Conservation (phyloP, 1,140 invertebrate genomes). For the Eupeodes corollae region DNA sequence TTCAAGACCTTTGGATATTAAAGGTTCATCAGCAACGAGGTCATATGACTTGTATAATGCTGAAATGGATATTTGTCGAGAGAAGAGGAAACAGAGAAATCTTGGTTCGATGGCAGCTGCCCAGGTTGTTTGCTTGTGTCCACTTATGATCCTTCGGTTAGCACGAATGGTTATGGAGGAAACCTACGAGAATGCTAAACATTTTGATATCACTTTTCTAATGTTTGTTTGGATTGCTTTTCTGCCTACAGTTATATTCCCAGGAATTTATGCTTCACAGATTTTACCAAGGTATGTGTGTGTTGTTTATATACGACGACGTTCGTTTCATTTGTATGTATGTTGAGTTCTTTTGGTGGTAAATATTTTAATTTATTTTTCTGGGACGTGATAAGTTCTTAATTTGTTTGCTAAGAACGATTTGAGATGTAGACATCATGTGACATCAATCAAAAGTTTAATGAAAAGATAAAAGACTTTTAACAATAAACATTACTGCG, state of each 20-base stretch:
- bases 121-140: constrained; percentile 54
- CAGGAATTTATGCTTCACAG: constrained; percentile 52
- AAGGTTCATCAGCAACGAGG: constrained; percentile 12
- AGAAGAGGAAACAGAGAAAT: constrained; percentile 56
- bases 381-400: background rate
- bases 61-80: constrained; percentile 50
- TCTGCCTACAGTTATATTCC: constrained; percentile 53
- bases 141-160: constrained; percentile 54
- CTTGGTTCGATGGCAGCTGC: constrained; percentile 52
- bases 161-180: constrained; percentile 53
- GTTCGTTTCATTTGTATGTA: background rate
- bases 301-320: background rate
- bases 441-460: too few relatives aligned
- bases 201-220: constrained; percentile 57
- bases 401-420: too few relatives aligned
- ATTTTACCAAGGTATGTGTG: constrained; percentile 47
- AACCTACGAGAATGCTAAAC: constrained; percentile 54
- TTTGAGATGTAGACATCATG: too few relatives aligned
- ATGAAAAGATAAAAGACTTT: too few relatives aligned
- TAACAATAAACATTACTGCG: too few relatives aligned
- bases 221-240: constrained; percentile 62
- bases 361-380: background rate
- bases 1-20: constrained; percentile 5
- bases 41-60: constrained; percentile 44
- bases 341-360: background rate